Evolutionary conservation across 1,140 invertebrate species (phyloP).

Genomic region (Frieseomelitta varia): DNA sequence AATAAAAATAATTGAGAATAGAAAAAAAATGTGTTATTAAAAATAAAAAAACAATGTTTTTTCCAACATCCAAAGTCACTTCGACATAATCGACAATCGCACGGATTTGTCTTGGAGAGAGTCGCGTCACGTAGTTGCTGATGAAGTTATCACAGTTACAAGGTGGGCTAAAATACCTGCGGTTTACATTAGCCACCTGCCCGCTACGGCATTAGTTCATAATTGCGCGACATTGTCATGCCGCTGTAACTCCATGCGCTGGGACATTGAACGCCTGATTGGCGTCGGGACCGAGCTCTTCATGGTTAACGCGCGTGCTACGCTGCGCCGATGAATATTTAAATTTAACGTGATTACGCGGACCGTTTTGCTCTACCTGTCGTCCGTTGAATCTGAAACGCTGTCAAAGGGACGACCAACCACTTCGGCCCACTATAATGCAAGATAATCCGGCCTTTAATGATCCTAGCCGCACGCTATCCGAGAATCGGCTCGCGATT

Average conservation of each 20-base stretch:
- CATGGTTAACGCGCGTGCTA: constrained; percentile 42
- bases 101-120: background rate
- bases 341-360: constrained; percentile 50
- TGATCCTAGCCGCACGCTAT: background rate
- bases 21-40: too few species aligned
- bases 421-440: constrained; percentile 21
- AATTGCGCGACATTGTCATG: constrained; percentile 44
- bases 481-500: constrained; percentile 3
- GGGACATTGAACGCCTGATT: constrained; percentile 45
- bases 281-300: constrained; percentile 36
- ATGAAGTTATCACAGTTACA: constrained; percentile 16
- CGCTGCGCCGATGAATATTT: constrained; percentile 53
- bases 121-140: background rate
- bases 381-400: constrained; percentile 29
- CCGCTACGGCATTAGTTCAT: constrained; percentile 30
- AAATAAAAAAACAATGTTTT: background rate
- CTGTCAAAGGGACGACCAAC: constrained; percentile 33
- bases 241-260: constrained; percentile 35
- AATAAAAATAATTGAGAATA: background rate
- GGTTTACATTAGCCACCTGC: constrained; percentile 25
- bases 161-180: constrained; percentile 24
- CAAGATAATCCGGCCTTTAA: constrained; percentile 41
- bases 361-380: constrained; percentile 48
- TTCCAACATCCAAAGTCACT: background rate
- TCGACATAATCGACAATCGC: background rate